Base-by-base conservation (phyloP, 2,888 invertebrate genomes). In the Drosophila vallismaia region DNA sequence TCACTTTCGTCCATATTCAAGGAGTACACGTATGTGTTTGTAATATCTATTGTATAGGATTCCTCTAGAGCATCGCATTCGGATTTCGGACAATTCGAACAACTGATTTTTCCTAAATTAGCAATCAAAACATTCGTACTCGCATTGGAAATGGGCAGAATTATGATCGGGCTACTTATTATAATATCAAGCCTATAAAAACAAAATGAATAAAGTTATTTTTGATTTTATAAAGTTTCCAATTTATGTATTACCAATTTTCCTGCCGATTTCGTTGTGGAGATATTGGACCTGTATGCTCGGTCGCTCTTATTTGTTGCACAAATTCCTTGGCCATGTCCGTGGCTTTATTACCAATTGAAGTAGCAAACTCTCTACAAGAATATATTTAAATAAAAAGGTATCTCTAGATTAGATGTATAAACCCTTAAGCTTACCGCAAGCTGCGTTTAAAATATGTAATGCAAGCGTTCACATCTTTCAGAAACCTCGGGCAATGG, bases 271-370 rank as follows among this genome's bases (percentile, higher is more conserved):
- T 45, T 51, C 62, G 49, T 51, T 74, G 44, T 5, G 63, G 53
- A n/a, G 64, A 57, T 1, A 70, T 45, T 50, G 67, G 66, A 42
- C 81, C 72, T 7, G 66, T 52, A 28, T 68, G 63, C 53, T 74
- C 89, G 5, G 46, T 53, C 10, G 64, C 64, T 46, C 79, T 84
- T 4, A 90, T 94, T 26, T 95, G 94, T 77, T 96, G 95, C 3
- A 97, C 96, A 63, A 98, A 93, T 0, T 97, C 97, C 68, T 96
- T 94, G 26, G 98, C 98, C 94, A 98, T 97, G 92, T 98, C 98
- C 0, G 97, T 96, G 36, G 98, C 98, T 56, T 98, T 98, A 57
- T 95, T 95, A 76, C 96, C 95, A 79, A 98, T 95, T 53, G 97
- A 96, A 56, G 95, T 93, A 10, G 97, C 97, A 75, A 98, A 93